phyloP scores from a whole-genome alignment of 1,140 invertebrate species.

The Arctopsyche grandis region DNA sequence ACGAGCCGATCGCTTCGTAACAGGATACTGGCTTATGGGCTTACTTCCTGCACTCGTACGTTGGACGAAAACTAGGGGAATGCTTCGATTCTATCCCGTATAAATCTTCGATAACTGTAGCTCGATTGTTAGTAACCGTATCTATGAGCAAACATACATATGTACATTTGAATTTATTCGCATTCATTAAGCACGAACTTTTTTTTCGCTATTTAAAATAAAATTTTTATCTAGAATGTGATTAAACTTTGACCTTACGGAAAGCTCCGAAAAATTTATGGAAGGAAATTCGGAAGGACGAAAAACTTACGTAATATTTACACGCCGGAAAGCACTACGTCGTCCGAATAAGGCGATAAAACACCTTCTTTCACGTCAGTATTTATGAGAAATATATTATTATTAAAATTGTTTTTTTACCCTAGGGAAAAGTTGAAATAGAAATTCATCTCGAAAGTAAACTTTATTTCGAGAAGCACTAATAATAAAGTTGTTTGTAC shows the following conservation, averaged over 20 bases:
- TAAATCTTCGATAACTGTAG: constrained; percentile 20
- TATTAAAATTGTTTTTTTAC: background rate
- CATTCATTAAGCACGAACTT: background rate
- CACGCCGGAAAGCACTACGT: constrained; percentile 1
- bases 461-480: no score
- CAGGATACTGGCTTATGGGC: constrained; percentile 25
- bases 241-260: background rate
- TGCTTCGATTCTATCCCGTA: constrained; percentile 13
- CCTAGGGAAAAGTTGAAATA: background rate
- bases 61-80: no score
- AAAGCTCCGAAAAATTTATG: constrained; percentile 11
- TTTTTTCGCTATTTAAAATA: background rate
- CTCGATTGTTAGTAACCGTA: no score
- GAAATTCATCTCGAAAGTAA: no score
- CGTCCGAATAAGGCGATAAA: constrained; percentile 6
- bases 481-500: no score
- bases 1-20: constrained; percentile 24
- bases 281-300: constrained; percentile 16
- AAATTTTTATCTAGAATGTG: background rate
- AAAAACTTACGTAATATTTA: constrained; percentile 28
- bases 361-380: background rate
- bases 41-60: constrained; percentile 23
- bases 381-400: no score
- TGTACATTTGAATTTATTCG: background rate
- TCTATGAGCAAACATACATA: background rate